Base-by-base conservation (phyloP, 2,113 vertebrate genomes). In the Gadus chalcogrammus region DNA sequence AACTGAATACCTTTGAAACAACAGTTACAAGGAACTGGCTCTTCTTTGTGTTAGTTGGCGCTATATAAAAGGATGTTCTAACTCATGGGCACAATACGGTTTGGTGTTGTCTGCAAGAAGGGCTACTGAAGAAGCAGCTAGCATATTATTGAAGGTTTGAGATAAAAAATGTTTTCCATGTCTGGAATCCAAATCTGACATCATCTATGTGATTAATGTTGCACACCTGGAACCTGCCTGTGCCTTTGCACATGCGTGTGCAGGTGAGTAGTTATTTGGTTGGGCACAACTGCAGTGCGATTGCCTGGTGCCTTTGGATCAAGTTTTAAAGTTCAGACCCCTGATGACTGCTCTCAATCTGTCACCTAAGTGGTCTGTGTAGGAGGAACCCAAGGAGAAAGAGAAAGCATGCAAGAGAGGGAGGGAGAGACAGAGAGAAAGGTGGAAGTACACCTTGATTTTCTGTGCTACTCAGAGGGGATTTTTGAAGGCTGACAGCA, bases 261-360 rank as follows among this genome's bases (percentile, higher is more conserved):
- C 12, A 9, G 9, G 1, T 48, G 42, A 48, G 11, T 48, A 16
- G 15, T 5, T 24, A 22, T 48, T 8, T 24, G 35, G n/a, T 13
- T 38, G 27, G 24, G 13, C 4, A 18, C 62, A 64, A 15, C 82
- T 72, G 59, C 42, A 74, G 74, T 74, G 77, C 73, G 75, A 78
- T 80, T 80, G 82, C 74, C 79, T 70, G 76, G 75, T 18, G 12
- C 82, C 80, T 85, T 77, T 68, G 65, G 69, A 85, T 82, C 38
- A 24, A 77, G 84, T 86, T 88, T 87, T 84, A 88, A 88, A 85
- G 88, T 88, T 90, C 85, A 87, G 70, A 81, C 81, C 85, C 82
- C 88, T n/a, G 68, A 78, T 86, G 86, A 85, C 80, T 89, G 88
- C 83, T 90, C 90, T 90, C 87, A 90, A 90, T 90, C 87, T 89